A percentile compares a stretch with the other conserved stretches of the same genome.
Conservation (phyloP, 2,888 invertebrate species). For the Euplagia quadripunctaria region DNA sequence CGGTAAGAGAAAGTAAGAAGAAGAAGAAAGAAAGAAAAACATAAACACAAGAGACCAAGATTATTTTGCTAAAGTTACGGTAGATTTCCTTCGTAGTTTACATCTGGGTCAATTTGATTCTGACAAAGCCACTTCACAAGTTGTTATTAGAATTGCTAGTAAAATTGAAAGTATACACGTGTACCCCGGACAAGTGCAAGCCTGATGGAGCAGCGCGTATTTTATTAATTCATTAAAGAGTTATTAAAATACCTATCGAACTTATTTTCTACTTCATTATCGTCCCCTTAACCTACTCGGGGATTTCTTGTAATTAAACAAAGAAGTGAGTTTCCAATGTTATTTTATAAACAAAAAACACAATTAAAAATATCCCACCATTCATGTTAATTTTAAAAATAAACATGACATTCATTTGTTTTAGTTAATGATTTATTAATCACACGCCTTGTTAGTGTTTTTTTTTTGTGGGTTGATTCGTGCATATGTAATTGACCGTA, state of each 20-base stretch:
- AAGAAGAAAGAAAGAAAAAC: too few relatives aligned
- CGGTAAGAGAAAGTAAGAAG: too few relatives aligned
- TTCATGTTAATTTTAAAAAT: not conserved
- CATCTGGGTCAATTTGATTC: not conserved
- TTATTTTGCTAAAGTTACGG: not conserved
- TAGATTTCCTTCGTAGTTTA: not conserved
- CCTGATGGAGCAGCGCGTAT: not conserved
- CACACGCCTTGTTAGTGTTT: slow-evolving; percentile 3
- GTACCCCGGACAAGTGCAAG: too few relatives aligned
- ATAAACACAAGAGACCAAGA: too few relatives aligned
- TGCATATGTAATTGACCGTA: not conserved
- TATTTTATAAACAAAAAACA: not conserved
- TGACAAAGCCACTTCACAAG: not conserved
- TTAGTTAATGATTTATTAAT: slow-evolving; percentile 10
- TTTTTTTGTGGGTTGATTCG: not conserved
- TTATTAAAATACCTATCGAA: not conserved
- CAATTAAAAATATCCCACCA: not conserved
- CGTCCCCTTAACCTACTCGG: not conserved
- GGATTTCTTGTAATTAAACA: not conserved
- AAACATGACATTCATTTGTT: slow-evolving; percentile 8
- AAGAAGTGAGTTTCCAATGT: not conserved
- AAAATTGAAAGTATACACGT: not conserved
- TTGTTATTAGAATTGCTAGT: not conserved
- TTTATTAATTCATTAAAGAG: not conserved
- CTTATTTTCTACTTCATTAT: not conserved